Conservation (phyloP, 2,888 invertebrate species). For the Drosophila emarginata region DNA sequence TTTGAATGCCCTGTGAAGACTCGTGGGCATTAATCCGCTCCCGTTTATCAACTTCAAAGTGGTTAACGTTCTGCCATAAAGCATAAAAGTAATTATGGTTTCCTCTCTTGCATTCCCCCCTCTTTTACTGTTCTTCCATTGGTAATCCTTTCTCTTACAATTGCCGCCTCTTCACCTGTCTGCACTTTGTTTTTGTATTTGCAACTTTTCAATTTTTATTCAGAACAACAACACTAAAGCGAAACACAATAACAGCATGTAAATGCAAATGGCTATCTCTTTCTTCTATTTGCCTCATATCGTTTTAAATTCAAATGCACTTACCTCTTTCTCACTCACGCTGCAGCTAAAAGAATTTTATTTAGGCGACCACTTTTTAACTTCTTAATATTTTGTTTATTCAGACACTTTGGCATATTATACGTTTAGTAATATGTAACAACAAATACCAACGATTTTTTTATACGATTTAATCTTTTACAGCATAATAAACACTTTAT, state of each 20-base stretch:
- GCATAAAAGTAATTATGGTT: constrained; percentile 62
- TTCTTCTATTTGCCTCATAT: background rate
- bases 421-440: too few species aligned
- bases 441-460: too few species aligned
- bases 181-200: constrained; percentile 34
- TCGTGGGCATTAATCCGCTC: background rate
- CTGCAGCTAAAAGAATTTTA: background rate
- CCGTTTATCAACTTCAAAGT: constrained; percentile 8
- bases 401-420: too few species aligned
- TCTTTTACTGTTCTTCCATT: background rate
- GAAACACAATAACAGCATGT: constrained; percentile 42
- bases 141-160: constrained; percentile 25
- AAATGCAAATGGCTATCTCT: constrained; percentile 19
- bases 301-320: constrained; percentile 20
- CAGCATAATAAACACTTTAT: too few species aligned
- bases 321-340: constrained; percentile 1
- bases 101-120: constrained; percentile 2
- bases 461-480: too few species aligned
- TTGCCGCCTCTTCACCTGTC: constrained; percentile 36
- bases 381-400: too few species aligned
- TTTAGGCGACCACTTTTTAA: background rate
- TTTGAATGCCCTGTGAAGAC: constrained; percentile 47
- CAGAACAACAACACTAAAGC: constrained; percentile 24
- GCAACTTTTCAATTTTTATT: constrained; percentile 60
- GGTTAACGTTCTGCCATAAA: constrained; percentile 30